Evolutionary conservation across 2,113 vertebrate genomes (phyloP), one percentile per base, ranked within the genome.

Genomic region (Callopanchax toddi): DNA sequence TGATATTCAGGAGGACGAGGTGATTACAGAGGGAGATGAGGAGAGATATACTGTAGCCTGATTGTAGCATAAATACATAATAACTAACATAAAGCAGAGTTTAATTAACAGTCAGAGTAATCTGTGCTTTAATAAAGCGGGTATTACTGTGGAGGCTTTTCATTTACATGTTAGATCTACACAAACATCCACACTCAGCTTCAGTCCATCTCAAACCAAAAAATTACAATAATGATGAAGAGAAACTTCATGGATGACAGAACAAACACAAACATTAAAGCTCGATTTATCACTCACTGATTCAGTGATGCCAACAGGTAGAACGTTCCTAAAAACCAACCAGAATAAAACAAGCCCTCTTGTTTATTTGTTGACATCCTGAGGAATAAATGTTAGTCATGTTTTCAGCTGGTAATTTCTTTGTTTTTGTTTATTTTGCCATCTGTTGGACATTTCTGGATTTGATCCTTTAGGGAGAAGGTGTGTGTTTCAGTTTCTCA

Each of bases 21-120:
- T 48, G 37, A 65, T 71, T 49, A 66, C 18, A 21, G 52, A 67
- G n/a, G 21, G 54, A 16, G 52, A 54, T 45, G 48, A 55, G 59
- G 73, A 71, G 43, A 70, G 40, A 74, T 36, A 55, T 63, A 44
- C 46, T 51, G 60, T 25, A 49, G 80, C 70, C 67, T 82, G 50
- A 84, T 71, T 78, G 60, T 67, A 72, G 76, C 62, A 86, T 83
- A 71, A 85, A 85, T 86, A 63, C 78, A 86, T 81, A 82, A 81
- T 83, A 75, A 82, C 80, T 64, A 71, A 67, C 74, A 68, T 84
- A 76, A 79, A 82, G 79, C 54, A 68, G 69, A 79, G 75, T 83
- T 83, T 83, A 88, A 90, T 88, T 83, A 87, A 82, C 76, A 81
- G 76, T 82, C 67, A 79, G 64, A 74, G 76, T 86, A 85, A 88